A percentile compares a stretch with the other conserved stretches of the same genome.
Conservation (phyloP, 1,140 invertebrate species). For the Euwallacea similis region DNA sequence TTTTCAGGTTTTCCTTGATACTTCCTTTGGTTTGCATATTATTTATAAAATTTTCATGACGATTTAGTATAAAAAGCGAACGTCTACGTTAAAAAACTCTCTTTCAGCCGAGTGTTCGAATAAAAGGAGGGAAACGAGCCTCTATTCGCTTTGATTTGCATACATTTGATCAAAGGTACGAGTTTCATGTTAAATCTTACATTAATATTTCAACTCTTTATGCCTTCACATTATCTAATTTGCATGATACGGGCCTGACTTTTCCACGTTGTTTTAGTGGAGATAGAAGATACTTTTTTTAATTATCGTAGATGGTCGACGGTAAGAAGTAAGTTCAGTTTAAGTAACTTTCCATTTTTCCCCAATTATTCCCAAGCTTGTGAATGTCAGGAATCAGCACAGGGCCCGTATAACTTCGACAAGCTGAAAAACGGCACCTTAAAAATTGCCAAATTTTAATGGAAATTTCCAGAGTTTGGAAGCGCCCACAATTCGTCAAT, state of each 20-base stretch:
- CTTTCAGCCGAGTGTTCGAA: constrained; percentile 17
- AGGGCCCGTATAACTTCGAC: too few relatives aligned
- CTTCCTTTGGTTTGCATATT: constrained; percentile 19
- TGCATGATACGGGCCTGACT: not conserved
- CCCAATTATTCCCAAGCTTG: too few relatives aligned
- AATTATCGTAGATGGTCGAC: too few relatives aligned
- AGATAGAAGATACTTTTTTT: too few relatives aligned
- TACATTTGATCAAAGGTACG: constrained; percentile 36
- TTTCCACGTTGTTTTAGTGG: too few relatives aligned
- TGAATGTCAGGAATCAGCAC: too few relatives aligned
- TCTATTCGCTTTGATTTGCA: constrained; percentile 27
- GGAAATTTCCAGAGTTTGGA: too few relatives aligned
- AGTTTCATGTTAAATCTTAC: constrained; percentile 37
- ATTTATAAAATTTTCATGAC: constrained; percentile 22
- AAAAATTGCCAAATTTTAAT: too few relatives aligned
- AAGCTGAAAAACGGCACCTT: too few relatives aligned
- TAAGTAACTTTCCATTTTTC: too few relatives aligned
- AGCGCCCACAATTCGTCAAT: too few relatives aligned
- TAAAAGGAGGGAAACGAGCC: constrained; percentile 20
- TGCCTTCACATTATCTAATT: constrained; percentile 21
- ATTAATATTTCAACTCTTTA: constrained; percentile 32
- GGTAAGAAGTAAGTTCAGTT: too few relatives aligned
- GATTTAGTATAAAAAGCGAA: constrained; percentile 24
- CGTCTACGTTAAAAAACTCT: constrained; percentile 20
- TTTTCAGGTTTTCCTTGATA: not conserved